Conservation (phyloP, 2,888 invertebrate species). For the Nephrotoma guestfalica region DNA sequence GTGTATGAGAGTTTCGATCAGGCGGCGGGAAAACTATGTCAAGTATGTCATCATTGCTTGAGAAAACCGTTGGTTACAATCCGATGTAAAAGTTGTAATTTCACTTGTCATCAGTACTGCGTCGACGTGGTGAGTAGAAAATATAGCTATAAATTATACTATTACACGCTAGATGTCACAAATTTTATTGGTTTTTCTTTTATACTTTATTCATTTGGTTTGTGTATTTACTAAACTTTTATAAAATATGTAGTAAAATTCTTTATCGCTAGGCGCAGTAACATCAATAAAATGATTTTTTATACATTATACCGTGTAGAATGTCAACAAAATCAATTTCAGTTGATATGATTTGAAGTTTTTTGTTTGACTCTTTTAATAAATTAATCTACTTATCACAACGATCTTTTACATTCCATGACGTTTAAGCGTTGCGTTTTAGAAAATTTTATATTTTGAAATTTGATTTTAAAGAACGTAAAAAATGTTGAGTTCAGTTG, state of each 20-base stretch:
- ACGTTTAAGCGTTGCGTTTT: too few species aligned
- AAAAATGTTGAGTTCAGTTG: too few species aligned
- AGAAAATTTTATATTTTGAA: too few species aligned
- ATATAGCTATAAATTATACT: not conserved
- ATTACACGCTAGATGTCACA: not conserved
- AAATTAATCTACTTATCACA: too few species aligned
- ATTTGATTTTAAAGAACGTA: too few species aligned
- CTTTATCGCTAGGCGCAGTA: not conserved
- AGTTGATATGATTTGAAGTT: too few species aligned
- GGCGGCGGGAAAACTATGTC: slow-evolving; percentile 3
- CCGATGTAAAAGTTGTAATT: slow-evolving; percentile 1
- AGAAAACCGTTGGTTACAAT: not conserved
- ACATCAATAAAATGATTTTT: not conserved
- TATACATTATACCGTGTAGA: too few species aligned
- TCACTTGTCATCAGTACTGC: not conserved
- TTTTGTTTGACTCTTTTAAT: too few species aligned
- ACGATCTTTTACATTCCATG: too few species aligned
- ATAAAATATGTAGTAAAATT: not conserved
- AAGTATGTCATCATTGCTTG: slow-evolving; percentile 8
- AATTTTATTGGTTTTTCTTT: not conserved
- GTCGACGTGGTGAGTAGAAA: not conserved
- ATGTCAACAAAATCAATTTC: too few species aligned
- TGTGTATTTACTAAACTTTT: not conserved
- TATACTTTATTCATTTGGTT: not conserved
- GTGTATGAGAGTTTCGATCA: not conserved